Evolutionary conservation across 2,888 invertebrate genomes (phyloP), one percentile per base, ranked within the genome.

Genomic region (Cryptus armator): DNA sequence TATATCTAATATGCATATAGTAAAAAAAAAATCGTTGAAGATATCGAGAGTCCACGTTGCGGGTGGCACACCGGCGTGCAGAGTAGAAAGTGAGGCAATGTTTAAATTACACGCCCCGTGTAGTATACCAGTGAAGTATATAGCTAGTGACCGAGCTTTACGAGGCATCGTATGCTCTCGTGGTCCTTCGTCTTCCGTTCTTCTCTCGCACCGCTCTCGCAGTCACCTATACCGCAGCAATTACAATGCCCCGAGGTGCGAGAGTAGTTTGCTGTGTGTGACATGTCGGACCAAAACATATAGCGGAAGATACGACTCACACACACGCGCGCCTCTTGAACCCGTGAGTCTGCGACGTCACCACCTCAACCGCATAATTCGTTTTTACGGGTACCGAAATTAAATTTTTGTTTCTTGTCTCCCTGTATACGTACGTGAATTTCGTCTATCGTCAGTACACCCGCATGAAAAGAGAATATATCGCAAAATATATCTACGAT

Each of bases 91-190:
- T 89, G 89, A 91, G 88, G 88, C 90, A 91, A 91, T 91, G 92
- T 91, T 91, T 91, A 91, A 91, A 91, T 91, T 91, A 91, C 90
- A 90, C 90, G 91, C 89, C 87, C 87, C 87, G 83, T 71, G 75
- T 80, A 76, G 74, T 79, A 68, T 80, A 70, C 46, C 19, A 53
- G 66, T 29, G 64, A 10, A 32, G 43, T 48, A 74, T 74, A 80
- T 66, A 86, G 80, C 24, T 14, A 90, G 87, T 70, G 76, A 70
- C 77, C 86, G 87, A 90, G 89, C 88, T 92, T 92, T 92, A 92
- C 89, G 91, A 91, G 89, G 88, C 87, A 86, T 87, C 83, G 71
- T 64, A 81, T 51, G 71, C 78, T 64, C 75, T 75, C 37, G 44
- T 44, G 43, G 48, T 74, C 77, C 66, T 74, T 82, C 85, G 83